Evolutionary conservation across 2,113 vertebrate genomes (phyloP).

Genomic region (Odocoileus hemionus): DNA sequence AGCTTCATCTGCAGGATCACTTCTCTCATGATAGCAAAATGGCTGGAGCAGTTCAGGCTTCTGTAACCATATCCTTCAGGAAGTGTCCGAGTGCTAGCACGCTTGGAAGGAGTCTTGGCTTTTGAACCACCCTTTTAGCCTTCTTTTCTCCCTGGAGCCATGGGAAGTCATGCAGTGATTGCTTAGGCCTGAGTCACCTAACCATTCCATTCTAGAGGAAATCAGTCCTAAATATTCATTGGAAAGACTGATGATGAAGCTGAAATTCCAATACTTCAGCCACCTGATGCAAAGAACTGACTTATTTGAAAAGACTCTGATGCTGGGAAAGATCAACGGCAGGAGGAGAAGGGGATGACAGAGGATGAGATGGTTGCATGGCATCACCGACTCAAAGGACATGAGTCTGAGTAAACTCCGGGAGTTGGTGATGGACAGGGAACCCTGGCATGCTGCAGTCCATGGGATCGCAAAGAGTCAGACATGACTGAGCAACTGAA

Average conservation of each 20-base stretch:
- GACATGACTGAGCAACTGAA: not conserved
- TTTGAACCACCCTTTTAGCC: not conserved
- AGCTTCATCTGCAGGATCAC: not conserved
- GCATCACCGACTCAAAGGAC: not conserved
- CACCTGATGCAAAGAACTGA: not conserved
- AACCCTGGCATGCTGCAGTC: not conserved
- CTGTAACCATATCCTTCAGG: not conserved
- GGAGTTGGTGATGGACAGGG: not conserved
- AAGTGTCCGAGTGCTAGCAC: not conserved
- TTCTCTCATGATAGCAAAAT: not conserved
- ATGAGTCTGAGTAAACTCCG: not conserved
- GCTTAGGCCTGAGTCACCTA: not conserved
- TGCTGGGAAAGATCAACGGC: not conserved
- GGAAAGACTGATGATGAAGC: not conserved
- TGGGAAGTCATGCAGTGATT: not conserved
- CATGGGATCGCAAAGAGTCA: fast-evolving
- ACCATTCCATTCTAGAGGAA: not conserved
- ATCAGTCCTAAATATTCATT: not conserved
- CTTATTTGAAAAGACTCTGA: not conserved
- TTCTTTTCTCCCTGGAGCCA: not conserved
- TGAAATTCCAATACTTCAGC: not conserved
- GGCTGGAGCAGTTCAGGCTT: not conserved
- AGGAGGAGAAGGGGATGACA: not conserved
- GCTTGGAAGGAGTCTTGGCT: not conserved
- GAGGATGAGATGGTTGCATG: not conserved